Evolutionary conservation across 2,797 vertebrate species (phyloP), one percentile per base, ranked within the genome.

Genomic region (Phataginus tricuspis): DNA sequence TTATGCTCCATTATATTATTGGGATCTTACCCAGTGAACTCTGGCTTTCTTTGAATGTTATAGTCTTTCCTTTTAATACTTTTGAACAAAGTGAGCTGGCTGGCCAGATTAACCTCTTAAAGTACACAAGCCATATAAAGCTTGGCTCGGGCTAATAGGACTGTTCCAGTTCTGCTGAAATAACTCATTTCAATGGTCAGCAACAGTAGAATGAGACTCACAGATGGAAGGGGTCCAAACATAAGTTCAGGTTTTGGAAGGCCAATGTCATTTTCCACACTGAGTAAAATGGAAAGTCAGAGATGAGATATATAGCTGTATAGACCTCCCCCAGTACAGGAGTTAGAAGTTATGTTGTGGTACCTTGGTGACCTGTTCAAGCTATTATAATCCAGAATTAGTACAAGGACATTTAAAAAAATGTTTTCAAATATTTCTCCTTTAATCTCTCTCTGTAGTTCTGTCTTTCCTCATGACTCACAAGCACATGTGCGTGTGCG

Each of bases 21-120:
- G 63, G 92, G 84, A 80, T 96, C 94, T 96, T 94, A 92, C 80
- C 55, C 83, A 86, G 42, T 96, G 97, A 96, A 94, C 80, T 97
- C 94, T 85, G 94, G 91, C 86, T 96, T 94, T 83, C 91, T 98
- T 97, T 97, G 89, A 96, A 83, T 97, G 53, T 97, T 92, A 87
- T 15, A 94, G 74, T 68, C 75, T 97, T 97, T 97, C 84, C 89
- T 91, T 91, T 96, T 96, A 96, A 92, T 96, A 79, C 86, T 91
- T 84, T 57, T 93, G 86, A 98, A 95, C 95, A 96, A 96, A 97
- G 94, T 66, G 55, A 97, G 55, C 85, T 88, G 86, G 86, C 88
- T 79, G 82, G 89, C 89, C 89, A 92, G 94, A 88, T 97, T 96
- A 95, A 96, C 96, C 97, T 97, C 96, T 96, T 97, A 96, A 97